Conservation (phyloP, 2,797 vertebrate genomes). For the Leucoraja ocellata region DNA sequence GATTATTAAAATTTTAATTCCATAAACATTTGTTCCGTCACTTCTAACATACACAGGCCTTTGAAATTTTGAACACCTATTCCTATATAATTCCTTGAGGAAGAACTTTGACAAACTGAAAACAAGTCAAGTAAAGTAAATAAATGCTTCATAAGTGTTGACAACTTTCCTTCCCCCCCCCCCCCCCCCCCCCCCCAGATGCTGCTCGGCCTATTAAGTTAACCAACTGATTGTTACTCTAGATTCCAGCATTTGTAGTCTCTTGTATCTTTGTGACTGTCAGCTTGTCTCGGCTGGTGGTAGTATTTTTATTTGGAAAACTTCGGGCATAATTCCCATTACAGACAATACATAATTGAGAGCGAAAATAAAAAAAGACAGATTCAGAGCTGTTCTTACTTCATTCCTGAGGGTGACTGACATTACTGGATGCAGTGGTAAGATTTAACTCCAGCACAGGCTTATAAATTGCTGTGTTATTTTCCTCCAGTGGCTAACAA, state of each 20-base stretch:
- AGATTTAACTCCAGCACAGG: neutral
- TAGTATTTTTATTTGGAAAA: neutral
- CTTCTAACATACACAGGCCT: neutral
- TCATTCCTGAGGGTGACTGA: too few species aligned
- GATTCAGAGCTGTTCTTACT: too few species aligned
- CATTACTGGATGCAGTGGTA: neutral
- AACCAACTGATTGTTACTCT: too few species aligned
- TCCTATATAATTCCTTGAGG: neutral
- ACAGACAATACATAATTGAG: neutral
- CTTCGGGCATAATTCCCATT: neutral
- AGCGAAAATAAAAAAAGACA: too few species aligned
- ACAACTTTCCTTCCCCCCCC: too few species aligned
- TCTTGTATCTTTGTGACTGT: neutral
- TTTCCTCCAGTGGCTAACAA: neutral
- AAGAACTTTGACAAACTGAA: neutral
- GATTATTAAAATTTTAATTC: neutral
- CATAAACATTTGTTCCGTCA: neutral
- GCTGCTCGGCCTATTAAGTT: too few species aligned
- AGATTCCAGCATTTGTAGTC: too few species aligned
- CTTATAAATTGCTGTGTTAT: too few species aligned
- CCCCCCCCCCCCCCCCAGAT: too few species aligned
- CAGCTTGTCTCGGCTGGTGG: neutral
- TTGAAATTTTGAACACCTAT: neutral
- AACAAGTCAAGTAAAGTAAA: neutral
- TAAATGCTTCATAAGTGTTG: neutral